Base-by-base conservation (phyloP, 2,113 vertebrate genomes). In the Scartelaos histophorus region DNA sequence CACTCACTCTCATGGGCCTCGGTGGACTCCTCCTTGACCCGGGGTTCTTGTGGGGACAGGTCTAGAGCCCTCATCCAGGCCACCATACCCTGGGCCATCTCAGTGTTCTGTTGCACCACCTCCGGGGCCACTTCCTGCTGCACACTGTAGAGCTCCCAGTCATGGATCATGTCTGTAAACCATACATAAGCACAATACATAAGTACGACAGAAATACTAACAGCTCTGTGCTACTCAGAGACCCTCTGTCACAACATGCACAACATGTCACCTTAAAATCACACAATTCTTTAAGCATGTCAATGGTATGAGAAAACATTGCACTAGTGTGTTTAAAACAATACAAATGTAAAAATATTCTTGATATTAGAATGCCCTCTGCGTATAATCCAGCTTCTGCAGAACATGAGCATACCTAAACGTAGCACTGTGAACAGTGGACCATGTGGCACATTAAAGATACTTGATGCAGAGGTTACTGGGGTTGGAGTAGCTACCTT, bases 71-170 rank as follows among this genome's bases (percentile, higher is more conserved):
- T 94, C 87, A 99, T 96, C 83, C 93, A 92, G 47, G 85, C 80
- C 70, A 99, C 70, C 94, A 95, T 96, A 16, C 87, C 82, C 78
- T 94, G 92, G 45, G 95, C 95, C 43, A 76, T 16, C 0, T 64
- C 78, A 21, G 90, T 73, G 85, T 92, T 96, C 80, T 86, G 91
- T 24, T 82, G 70, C 68, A 94, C 90, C 79, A 95, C 90, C 69
- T 95, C 92, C 6, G 95, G 91, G 67, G 92, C 94, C 73, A 97
- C 80, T 1, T 98, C 93, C 82, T 95, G 95, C 17, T 95, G 89
- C 46, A 94, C 75, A 22, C 95, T 94, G 46, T 97, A 98, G 70
- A 94, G 93, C 66, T 95, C 90, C 93, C 95, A 95, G 82, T 98
- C 97, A 38, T 85, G 91, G 84, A 94, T 94, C 88, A 97, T 96